phyloP scores from a whole-genome alignment of 2,888 invertebrate genomes.

The Drosophila phalerata region DNA sequence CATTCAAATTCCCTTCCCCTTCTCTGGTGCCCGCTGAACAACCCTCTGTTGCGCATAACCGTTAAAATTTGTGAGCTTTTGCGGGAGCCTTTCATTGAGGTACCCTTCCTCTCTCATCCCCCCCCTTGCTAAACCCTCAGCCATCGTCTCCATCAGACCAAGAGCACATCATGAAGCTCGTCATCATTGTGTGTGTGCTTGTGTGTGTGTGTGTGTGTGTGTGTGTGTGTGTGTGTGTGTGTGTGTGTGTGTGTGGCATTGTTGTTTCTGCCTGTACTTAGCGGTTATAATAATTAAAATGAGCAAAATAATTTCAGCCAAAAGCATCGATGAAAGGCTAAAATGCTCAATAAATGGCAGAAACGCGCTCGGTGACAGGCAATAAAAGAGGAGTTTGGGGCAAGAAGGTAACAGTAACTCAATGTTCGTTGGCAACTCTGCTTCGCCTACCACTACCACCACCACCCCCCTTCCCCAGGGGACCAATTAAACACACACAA shows the following conservation, averaged over 20 bases:
- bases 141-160: background rate
- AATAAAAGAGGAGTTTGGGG: background rate
- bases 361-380: slow-evolving; percentile 42
- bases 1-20: background rate
- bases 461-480: slow-evolving; percentile 29
- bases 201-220: background rate
- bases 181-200: slow-evolving; percentile 10
- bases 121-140: slow-evolving; percentile 12
- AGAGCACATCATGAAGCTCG: slow-evolving; percentile 26
- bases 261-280: slow-evolving; percentile 61
- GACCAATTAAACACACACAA: slow-evolving; percentile 79
- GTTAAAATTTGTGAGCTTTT: slow-evolving; percentile 72
- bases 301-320: slow-evolving; percentile 78
- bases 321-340: slow-evolving; percentile 81
- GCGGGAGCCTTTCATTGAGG: slow-evolving; percentile 28
- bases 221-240: background rate
- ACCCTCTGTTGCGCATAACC: slow-evolving; percentile 61
- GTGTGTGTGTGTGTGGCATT: slow-evolving; percentile 39
- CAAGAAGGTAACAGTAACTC: slow-evolving; percentile 49
- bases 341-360: slow-evolving; percentile 78
- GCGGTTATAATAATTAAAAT: slow-evolving; percentile 82
- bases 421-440: slow-evolving; percentile 52
- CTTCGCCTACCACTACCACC: background rate
- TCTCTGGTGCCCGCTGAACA: slow-evolving; percentile 28
- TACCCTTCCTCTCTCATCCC: background rate